A percentile compares a stretch with the other conserved stretches of the same genome.
These are phyloP conservation scores for Coelopa frigida DNA, from an alignment of 1,140 invertebrate species.

Conservation along the genomic window DNA sequence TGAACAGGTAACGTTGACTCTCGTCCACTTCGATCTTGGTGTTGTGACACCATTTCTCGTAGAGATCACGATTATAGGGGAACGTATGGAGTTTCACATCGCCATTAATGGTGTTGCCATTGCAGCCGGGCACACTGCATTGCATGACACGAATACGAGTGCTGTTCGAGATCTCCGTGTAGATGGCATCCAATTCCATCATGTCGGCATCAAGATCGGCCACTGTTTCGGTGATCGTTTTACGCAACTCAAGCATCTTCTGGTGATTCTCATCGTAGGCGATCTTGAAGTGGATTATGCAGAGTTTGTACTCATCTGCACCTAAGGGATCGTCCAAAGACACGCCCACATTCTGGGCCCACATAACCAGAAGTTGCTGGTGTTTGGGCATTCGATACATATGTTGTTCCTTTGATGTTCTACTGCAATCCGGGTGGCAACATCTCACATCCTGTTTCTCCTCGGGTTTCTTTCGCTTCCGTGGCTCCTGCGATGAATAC, in stretches of 20 bases:
- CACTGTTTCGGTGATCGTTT: too few species aligned
- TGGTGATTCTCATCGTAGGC: too few species aligned
- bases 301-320: too few species aligned
- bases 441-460: not conserved
- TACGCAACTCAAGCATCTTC: too few species aligned
- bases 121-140: slow-evolving; percentile 1
- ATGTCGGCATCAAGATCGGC: too few species aligned
- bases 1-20: slow-evolving; percentile 23
- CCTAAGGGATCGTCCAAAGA: too few species aligned
- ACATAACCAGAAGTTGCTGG: too few species aligned
- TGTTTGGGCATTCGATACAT: too few species aligned
- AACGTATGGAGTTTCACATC: slow-evolving; percentile 19
- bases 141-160: slow-evolving; percentile 3
- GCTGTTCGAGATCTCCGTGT: too few species aligned
- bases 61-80: slow-evolving; percentile 20
- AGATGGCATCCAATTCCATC: too few species aligned
- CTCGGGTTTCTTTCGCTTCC: not conserved
- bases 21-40: slow-evolving; percentile 20
- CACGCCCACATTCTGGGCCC: too few species aligned
- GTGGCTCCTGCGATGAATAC: too few species aligned
- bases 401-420: not conserved
- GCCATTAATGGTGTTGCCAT: not conserved
- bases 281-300: slow-evolving; percentile 7
- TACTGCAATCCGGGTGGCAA: slow-evolving; percentile 4
- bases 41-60: slow-evolving; percentile 31